Conservation (phyloP, 2,797 vertebrate genomes). For the Hirundo rustica region DNA sequence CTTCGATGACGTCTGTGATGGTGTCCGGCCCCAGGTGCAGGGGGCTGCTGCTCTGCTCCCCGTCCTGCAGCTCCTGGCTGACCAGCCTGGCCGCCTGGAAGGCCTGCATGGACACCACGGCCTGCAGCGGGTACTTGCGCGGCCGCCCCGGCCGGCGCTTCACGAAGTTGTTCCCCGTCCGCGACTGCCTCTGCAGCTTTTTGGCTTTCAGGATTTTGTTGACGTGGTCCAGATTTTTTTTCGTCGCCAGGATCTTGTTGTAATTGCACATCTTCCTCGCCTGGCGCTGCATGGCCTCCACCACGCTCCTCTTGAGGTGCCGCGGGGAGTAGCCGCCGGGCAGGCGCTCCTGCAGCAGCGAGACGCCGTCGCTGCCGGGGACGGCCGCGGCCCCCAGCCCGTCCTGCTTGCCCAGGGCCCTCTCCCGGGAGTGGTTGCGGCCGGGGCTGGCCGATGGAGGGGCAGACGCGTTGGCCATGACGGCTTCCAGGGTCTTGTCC, state of each 20-base stretch:
- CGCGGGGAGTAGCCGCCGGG: constrained; percentile 72
- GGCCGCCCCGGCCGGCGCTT: constrained; percentile 92
- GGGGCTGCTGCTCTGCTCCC: constrained; percentile 21
- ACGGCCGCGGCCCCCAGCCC: constrained; percentile 43
- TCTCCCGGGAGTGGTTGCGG: constrained; percentile 71
- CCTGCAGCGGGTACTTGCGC: constrained; percentile 82
- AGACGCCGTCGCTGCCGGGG: constrained; percentile 39
- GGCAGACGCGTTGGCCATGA: constrained; percentile 47
- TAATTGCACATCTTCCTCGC: constrained; percentile 82
- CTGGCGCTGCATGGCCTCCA: constrained; percentile 82
- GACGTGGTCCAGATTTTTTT: constrained; percentile 96
- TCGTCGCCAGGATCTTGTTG: constrained; percentile 84
- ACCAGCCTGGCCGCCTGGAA: constrained; percentile 69
- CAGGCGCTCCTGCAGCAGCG: constrained; percentile 61
- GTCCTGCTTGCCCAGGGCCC: constrained; percentile 67
- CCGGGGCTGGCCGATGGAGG: constrained; percentile 70
- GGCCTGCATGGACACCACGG: constrained; percentile 72
- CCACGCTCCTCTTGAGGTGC: constrained; percentile 75
- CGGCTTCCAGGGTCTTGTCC: constrained; percentile 73
- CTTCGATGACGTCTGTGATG: constrained; percentile 89
- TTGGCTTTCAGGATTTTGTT: constrained; percentile 99
- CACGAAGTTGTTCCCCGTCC: constrained; percentile 94
- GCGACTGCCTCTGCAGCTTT: constrained; percentile 94
- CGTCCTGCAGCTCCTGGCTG: constrained; percentile 42
- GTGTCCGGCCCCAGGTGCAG: constrained; percentile 72